Conservation (phyloP, 1,140 invertebrate species). For the Copidosoma floridanum region DNA sequence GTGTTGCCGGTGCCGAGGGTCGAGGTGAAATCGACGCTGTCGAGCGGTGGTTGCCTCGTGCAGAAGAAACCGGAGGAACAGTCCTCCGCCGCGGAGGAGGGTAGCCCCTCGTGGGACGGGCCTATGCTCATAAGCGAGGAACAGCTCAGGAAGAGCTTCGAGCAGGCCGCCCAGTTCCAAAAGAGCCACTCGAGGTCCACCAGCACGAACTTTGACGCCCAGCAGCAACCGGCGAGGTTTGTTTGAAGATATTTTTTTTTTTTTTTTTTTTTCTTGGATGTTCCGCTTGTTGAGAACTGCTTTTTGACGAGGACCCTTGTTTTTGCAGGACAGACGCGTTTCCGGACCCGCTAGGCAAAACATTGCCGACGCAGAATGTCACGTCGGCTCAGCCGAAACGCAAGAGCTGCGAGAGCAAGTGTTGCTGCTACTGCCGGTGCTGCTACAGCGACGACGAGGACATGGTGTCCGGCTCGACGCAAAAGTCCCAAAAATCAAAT, state of each 20-base stretch:
- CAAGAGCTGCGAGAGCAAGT: constrained; percentile 5
- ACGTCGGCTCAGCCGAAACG: background rate
- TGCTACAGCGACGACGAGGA: constrained; percentile 5
- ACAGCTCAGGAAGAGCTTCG: constrained; percentile 17
- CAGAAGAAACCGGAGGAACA: constrained; percentile 28
- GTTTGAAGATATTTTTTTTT: no score
- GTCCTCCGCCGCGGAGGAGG: constrained; percentile 22
- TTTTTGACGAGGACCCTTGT: no score
- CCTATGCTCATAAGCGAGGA: constrained; percentile 18
- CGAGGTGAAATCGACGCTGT: constrained; percentile 21
- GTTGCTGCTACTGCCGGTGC: constrained; percentile 6
- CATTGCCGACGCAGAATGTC: background rate
- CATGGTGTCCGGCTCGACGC: no score
- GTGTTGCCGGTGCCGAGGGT: constrained; percentile 27
- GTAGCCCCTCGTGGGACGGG: background rate
- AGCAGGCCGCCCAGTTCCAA: constrained; percentile 14
- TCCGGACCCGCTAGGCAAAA: constrained; percentile 34
- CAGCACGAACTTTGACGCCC: no score
- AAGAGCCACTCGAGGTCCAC: constrained; percentile 15
- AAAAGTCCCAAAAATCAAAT: no score
- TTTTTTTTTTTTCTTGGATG: no score
- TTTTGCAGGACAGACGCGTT: constrained; percentile 29
- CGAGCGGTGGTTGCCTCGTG: constrained; percentile 36
- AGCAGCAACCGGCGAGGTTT: no score
- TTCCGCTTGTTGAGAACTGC: no score